A percentile compares a stretch with the other conserved stretches of the same genome.
phyloP scores from a whole-genome alignment of 1,140 invertebrate genomes.

The Pseudomyrmex dendroicus region DNA sequence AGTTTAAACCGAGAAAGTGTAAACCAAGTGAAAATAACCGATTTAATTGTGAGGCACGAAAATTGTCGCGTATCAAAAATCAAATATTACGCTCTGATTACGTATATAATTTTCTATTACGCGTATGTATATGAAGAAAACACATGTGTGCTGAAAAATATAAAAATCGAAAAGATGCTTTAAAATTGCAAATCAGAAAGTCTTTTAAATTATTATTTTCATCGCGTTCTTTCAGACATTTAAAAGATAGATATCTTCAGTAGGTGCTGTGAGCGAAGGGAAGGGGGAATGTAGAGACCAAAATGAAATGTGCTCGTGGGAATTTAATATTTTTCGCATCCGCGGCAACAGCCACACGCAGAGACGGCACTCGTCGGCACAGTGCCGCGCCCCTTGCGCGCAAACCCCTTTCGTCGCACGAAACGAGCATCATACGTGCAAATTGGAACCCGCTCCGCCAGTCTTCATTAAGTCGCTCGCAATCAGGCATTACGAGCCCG shows the following conservation, averaged over 20 bases:
- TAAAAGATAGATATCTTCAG: background rate
- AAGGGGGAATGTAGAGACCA: background rate
- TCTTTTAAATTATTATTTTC: too few species aligned
- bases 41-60: too few species aligned
- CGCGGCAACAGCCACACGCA: constrained; percentile 2
- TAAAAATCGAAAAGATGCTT: background rate
- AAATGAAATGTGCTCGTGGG: constrained; percentile 47
- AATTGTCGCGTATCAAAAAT: too few species aligned
- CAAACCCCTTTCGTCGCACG: constrained; percentile 12
- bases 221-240: too few species aligned
- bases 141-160: constrained; percentile 1
- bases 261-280: too few species aligned
- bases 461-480: constrained; percentile 75
- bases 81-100: too few species aligned
- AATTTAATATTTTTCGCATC: constrained; percentile 76
- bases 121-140: constrained; percentile 3
- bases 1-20: background rate
- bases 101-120: background rate
- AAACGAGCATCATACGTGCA: constrained; percentile 73
- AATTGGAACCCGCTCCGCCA: constrained; percentile 70
- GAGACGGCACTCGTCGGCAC: constrained; percentile 23
- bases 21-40: background rate
- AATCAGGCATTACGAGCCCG: constrained; percentile 61
- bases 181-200: background rate
- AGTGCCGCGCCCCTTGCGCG: background rate